A percentile compares a stretch with the other conserved stretches of the same genome.
These are phyloP conservation scores for Microhierax caerulescens DNA, from an alignment of 2,797 vertebrate species.

Conservation along the genomic window DNA sequence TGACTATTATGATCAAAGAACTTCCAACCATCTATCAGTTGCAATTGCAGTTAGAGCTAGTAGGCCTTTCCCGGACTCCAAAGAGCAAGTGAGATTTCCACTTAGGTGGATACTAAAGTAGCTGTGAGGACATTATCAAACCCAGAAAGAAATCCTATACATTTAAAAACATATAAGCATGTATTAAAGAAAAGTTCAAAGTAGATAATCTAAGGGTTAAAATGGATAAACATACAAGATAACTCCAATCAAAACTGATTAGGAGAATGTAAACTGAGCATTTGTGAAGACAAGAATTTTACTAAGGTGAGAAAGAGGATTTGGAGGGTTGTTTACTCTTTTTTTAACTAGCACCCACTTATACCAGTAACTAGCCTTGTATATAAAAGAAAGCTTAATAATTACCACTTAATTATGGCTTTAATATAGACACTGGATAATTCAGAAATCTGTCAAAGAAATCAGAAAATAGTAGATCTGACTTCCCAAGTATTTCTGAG, in stretches of 20 bases:
- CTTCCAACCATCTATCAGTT: background rate
- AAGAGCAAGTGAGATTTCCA: background rate
- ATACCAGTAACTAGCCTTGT: background rate
- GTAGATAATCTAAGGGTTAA: background rate
- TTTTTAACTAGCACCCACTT: background rate
- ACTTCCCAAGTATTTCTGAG: background rate
- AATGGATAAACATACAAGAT: background rate
- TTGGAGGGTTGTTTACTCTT: background rate
- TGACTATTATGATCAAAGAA: background rate
- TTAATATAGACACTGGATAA: background rate
- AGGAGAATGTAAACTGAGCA: background rate
- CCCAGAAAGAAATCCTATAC: background rate
- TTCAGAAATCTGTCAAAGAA: background rate
- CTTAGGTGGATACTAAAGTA: background rate
- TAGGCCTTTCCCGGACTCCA: background rate
- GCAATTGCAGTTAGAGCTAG: background rate
- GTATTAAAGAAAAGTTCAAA: background rate
- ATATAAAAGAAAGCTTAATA: background rate
- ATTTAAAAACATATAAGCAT: background rate
- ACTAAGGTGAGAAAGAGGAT: background rate
- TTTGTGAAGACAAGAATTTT: background rate
- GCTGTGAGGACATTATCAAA: background rate
- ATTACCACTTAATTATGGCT: background rate
- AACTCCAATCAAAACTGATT: background rate
- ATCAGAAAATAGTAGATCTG: background rate